phyloP scores from a whole-genome alignment of 2,113 vertebrate species.

The Calyptomena viridis region DNA sequence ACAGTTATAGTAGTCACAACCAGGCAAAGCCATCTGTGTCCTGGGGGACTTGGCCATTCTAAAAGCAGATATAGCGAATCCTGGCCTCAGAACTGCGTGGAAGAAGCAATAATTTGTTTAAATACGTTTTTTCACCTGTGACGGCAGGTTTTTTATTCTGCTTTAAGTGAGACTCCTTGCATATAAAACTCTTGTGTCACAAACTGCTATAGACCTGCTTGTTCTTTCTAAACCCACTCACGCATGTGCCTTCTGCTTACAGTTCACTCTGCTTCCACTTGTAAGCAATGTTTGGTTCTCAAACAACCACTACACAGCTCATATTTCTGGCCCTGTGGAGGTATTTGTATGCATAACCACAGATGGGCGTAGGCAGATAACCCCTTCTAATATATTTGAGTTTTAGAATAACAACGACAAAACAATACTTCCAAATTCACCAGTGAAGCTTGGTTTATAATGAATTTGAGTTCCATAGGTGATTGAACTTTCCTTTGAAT shows the following conservation, averaged over 20 bases:
- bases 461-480: background rate
- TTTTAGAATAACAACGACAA: background rate
- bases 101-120: background rate
- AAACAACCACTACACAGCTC: background rate
- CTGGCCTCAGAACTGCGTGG: background rate
- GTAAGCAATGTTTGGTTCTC: background rate
- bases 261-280: background rate
- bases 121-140: background rate
- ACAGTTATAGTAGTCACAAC: background rate
- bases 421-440: background rate
- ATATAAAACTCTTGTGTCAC: background rate
- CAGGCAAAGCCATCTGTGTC: background rate
- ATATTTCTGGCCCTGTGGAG: background rate
- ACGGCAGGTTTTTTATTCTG: background rate
- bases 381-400: background rate
- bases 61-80: background rate
- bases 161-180: background rate
- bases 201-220: background rate
- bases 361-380: background rate
- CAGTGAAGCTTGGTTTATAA: background rate
- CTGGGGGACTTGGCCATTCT: background rate
- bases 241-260: background rate
- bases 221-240: background rate
- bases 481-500: background rate
- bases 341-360: background rate